phyloP scores from a whole-genome alignment of 2,797 vertebrate species.

The Coregonus sp. region DNA sequence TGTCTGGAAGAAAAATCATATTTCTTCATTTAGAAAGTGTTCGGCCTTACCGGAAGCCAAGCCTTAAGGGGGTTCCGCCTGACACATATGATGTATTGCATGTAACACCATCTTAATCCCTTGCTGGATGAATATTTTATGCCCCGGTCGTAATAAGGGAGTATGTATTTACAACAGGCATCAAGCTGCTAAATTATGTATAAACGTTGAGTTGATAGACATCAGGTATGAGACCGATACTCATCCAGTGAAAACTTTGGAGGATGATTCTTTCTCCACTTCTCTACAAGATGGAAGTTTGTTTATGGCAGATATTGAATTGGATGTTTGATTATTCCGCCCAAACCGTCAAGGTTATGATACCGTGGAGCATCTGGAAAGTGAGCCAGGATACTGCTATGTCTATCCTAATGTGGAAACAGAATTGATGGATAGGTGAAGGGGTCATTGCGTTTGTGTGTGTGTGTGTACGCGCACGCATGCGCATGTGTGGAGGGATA shows the following conservation, averaged over 20 bases:
- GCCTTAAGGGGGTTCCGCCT: constrained; percentile 32
- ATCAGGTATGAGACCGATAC: constrained; percentile 37
- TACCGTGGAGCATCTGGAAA: not conserved
- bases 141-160: constrained; percentile 49
- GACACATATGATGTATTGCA: constrained; percentile 53
- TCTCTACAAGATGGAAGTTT: not conserved
- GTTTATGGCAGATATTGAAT: not conserved
- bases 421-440: not conserved
- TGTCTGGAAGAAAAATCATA: not conserved
- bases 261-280: not conserved
- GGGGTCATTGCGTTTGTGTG: not conserved
- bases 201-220: constrained; percentile 31
- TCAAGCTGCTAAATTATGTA: constrained; percentile 57
- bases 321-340: not conserved
- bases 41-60: constrained; percentile 44
- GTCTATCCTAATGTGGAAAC: not conserved
- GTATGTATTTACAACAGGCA: constrained; percentile 57
- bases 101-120: constrained; percentile 60
- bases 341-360: not conserved
- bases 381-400: not conserved
- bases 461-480: not conserved
- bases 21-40: constrained; percentile 38
- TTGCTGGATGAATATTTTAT: constrained; percentile 59
- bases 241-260: constrained; percentile 13
- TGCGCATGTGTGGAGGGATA: not conserved